phyloP scores from a whole-genome alignment of 2,797 vertebrate genomes.

The Microchirus variegatus region DNA sequence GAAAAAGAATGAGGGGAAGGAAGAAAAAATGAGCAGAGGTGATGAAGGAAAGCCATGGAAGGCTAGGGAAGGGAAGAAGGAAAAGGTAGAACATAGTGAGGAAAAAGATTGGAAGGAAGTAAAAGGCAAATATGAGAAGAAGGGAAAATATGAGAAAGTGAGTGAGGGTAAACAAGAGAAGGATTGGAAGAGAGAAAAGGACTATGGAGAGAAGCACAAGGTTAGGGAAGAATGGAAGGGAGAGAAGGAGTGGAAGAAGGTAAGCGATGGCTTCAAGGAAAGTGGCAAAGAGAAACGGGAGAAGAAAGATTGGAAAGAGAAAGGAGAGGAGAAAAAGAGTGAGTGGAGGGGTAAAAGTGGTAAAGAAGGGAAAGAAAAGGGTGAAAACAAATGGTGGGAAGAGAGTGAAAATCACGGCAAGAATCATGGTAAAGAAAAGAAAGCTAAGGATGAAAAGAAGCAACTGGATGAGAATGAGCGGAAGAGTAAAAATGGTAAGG shows the following conservation, averaged over 20 bases:
- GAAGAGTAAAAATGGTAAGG: slow-evolving; percentile 40
- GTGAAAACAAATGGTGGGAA: slow-evolving; percentile 49
- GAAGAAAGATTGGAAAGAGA: slow-evolving; percentile 53
- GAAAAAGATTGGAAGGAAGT: slow-evolving; percentile 46
- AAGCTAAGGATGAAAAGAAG: slow-evolving; percentile 36
- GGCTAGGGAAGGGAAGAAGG: slow-evolving; percentile 46
- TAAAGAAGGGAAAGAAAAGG: slow-evolving; percentile 41
- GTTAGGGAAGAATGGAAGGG: slow-evolving; percentile 42
- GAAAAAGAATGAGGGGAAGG: slow-evolving; percentile 65
- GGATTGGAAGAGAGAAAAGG: slow-evolving; percentile 41
- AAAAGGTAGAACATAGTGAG: slow-evolving; percentile 47
- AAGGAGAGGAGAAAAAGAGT: slow-evolving; percentile 37
- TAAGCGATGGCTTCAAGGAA: slow-evolving; percentile 40
- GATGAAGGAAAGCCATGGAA: slow-evolving; percentile 64
- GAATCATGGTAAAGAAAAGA: slow-evolving; percentile 23
- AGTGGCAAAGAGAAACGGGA: slow-evolving; percentile 50
- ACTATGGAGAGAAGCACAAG: slow-evolving; percentile 26
- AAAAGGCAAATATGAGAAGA: slow-evolving; percentile 43
- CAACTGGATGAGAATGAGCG: slow-evolving; percentile 15
- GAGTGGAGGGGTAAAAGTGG: slow-evolving; percentile 35
- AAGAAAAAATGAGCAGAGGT: slow-evolving; percentile 55
- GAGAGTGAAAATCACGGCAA: slow-evolving; percentile 17
- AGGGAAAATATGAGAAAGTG: slow-evolving; percentile 35
- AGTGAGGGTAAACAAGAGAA: slow-evolving; percentile 45
- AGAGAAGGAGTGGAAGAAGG: slow-evolving; percentile 54